phyloP scores from a whole-genome alignment of 1,140 invertebrate species.

The Himalopsyche phryganea region DNA sequence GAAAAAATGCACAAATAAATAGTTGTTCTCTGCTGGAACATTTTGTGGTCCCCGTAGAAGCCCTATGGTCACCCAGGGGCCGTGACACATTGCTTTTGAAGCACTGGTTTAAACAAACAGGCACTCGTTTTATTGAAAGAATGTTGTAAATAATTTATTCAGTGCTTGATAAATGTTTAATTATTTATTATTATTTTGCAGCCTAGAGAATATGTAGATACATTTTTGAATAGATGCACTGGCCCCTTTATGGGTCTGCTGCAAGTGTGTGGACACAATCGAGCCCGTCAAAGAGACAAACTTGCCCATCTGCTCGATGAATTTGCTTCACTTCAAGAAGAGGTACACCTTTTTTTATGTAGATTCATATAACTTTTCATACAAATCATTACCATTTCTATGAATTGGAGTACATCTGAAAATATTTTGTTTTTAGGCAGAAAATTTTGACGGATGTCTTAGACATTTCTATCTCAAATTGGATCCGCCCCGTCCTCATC shows the following conservation, averaged over 20 bases:
- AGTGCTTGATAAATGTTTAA: too few relatives aligned
- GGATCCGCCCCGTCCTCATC: constrained; percentile 67
- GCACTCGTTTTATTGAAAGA: too few relatives aligned
- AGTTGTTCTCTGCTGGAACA: too few relatives aligned
- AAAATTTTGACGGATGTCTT: constrained; percentile 83
- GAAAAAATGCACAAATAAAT: too few relatives aligned
- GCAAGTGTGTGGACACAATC: constrained; percentile 91
- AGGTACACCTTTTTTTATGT: constrained; percentile 58
- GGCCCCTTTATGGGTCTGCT: constrained; percentile 82
- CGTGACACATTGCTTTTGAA: too few relatives aligned
- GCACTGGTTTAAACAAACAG: too few relatives aligned
- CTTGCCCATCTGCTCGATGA: constrained; percentile 82
- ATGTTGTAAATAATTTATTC: too few relatives aligned
- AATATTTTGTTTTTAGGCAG: constrained; percentile 62
- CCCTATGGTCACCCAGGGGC: too few relatives aligned
- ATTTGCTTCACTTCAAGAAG: constrained; percentile 88
- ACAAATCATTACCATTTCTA: too few relatives aligned
- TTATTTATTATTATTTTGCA: constrained; percentile 39
- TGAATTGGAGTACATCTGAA: not conserved
- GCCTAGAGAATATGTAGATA: constrained; percentile 83
- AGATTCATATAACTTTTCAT: too few relatives aligned
- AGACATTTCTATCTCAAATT: constrained; percentile 68
- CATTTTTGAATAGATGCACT: constrained; percentile 84
- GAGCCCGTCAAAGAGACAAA: constrained; percentile 91
- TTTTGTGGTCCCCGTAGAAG: too few relatives aligned